These are phyloP conservation scores for Cetoscarus ocellatus DNA, from an alignment of 2,797 vertebrate species.

Conservation along the genomic window DNA sequence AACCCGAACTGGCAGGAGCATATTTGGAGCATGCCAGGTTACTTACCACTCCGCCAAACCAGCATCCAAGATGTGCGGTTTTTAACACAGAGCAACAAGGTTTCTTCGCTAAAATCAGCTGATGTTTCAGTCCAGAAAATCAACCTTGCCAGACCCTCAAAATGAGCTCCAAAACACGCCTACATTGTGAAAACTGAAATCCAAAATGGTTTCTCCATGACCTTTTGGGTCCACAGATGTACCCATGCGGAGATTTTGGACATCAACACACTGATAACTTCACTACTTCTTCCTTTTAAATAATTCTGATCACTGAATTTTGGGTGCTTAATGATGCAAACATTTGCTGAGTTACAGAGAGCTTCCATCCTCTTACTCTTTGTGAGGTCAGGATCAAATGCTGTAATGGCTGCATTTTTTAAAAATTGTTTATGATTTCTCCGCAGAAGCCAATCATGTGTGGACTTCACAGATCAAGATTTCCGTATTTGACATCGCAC, in stretches of 20 bases:
- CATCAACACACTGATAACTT: neutral
- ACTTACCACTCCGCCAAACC: too few species aligned
- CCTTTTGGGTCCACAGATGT: too few species aligned
- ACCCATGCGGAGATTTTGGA: too few species aligned
- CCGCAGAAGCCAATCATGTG: neutral
- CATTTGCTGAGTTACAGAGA: slow-evolving; percentile 8
- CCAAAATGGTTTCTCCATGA: slow-evolving; percentile 9
- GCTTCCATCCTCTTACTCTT: slow-evolving; percentile 30
- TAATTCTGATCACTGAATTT: slow-evolving; percentile 30
- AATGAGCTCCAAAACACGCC: too few species aligned
- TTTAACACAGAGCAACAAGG: too few species aligned
- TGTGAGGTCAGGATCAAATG: slow-evolving; percentile 37
- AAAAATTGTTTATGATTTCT: slow-evolving; percentile 8
- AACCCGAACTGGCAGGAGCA: too few species aligned
- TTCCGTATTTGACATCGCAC: slow-evolving; percentile 5
- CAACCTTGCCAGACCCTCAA: too few species aligned
- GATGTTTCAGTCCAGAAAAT: too few species aligned
- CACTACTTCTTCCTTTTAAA: slow-evolving; percentile 5
- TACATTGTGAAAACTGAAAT: neutral
- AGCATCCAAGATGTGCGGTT: too few species aligned
- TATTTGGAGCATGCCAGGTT: too few species aligned
- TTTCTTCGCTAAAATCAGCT: too few species aligned
- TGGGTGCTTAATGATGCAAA: slow-evolving; percentile 54
- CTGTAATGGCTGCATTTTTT: neutral
- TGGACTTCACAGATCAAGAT: slow-evolving; percentile 3